Evolutionary conservation across 2,113 vertebrate genomes (phyloP), one percentile per base, ranked within the genome.

Genomic region (Pelvicachromis taeniatus): DNA sequence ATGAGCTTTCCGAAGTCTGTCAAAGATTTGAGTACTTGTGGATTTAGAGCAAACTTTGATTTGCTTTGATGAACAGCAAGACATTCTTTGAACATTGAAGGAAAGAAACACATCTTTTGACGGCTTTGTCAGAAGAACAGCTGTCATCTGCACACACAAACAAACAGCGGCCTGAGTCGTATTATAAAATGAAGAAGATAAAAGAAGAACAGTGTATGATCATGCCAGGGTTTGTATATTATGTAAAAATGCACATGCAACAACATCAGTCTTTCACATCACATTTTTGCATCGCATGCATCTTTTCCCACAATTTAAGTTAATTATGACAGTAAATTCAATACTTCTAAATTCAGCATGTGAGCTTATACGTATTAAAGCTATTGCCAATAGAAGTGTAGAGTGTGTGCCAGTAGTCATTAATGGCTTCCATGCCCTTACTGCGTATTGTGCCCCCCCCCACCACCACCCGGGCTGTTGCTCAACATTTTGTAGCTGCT

Each of bases 401-500:
- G 45, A n/a, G 52, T 70, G 38, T 33, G 38, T 42, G 40, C 56
- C 75, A 70, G 12, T 38, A 35, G 35, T 77, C 21, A 1, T 75
- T 19, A 75, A 52, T 75, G 70, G 42, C 70, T 75, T n/a, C 45
- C 45, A 75, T 87, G 84, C 77, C 48, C 73, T 82, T 40, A 7
- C 55, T 87, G 54, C 81, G 14, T 81, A 23, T 80, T 86, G 63
- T 75, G 52, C 61, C 53, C 83, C 38, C 35, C 55, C 14, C 38
- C 35, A 52, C 14, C 81, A 54, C 80, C 38, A 4, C 61, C 19
- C 4, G 4, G 40, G 35, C 50, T 89, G n/a, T 90, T 89, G 85
- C 86, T 90, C 56, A 92, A 91, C 86, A 86, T 83, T 88, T 85
- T 52, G 86, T 91, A 90, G 87, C 93, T 95, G 92, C 81, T 89